Conservation (phyloP, 2,888 invertebrate genomes). For the Pimpla rufipes region DNA sequence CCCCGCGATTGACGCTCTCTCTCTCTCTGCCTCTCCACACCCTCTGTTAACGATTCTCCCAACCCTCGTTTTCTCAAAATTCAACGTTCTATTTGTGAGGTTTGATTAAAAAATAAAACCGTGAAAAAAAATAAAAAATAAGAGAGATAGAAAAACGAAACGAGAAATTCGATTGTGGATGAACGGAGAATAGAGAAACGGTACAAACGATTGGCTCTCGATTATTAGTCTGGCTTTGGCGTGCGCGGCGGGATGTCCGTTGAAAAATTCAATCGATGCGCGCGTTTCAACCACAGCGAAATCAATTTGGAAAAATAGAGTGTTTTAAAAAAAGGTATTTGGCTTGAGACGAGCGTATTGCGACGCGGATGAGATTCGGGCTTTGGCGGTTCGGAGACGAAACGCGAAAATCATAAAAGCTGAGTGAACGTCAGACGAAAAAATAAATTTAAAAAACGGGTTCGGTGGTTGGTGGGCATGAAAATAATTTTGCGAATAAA, state of each 20-base stretch:
- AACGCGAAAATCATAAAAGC: no score
- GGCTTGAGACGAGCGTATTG: no score
- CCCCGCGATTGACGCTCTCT: not conserved
- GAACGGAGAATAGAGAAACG: not conserved
- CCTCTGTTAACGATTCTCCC: not conserved
- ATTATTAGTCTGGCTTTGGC: slow-evolving; percentile 32
- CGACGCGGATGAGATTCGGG: no score
- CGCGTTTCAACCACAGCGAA: not conserved
- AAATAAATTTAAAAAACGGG: not conserved
- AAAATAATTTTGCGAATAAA: not conserved
- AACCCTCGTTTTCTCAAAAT: not conserved
- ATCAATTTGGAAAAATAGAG: not conserved
- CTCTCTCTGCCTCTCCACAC: no score
- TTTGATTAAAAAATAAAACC: slow-evolving; percentile 32
- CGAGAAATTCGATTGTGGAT: slow-evolving; percentile 4
- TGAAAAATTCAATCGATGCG: not conserved
- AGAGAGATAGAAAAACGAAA: not conserved
- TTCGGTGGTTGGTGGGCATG: not conserved
- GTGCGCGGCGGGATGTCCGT: not conserved
- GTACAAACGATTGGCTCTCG: slow-evolving; percentile 15
- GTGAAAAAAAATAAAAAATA: not conserved
- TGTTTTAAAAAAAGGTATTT: no score
- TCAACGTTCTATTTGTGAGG: slow-evolving; percentile 20
- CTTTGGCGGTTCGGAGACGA: no score
- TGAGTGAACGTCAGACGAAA: not conserved